These are phyloP conservation scores for Megalops cyprinoides DNA, from an alignment of 2,797 vertebrate genomes.

Conservation along the genomic window DNA sequence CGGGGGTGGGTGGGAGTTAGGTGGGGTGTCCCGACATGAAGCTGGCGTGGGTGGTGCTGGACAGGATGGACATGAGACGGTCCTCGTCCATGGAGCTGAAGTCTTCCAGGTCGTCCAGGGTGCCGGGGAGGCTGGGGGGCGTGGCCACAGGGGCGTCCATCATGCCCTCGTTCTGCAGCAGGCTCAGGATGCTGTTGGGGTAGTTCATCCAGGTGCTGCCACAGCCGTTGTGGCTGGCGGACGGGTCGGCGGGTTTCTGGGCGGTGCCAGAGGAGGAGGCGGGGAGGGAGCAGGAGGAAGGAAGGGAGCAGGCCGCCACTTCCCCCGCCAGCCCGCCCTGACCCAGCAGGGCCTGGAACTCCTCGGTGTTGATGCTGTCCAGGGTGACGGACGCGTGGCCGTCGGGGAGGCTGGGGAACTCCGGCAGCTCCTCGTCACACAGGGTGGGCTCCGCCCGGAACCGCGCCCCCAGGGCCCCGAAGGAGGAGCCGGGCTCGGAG, in stretches of 20 bases:
- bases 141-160: constrained; percentile 35
- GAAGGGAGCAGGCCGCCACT: constrained; percentile 51
- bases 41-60: constrained; percentile 50
- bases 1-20: constrained; percentile 51
- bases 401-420: constrained; percentile 69
- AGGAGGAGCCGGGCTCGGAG: constrained; percentile 40
- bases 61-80: constrained; percentile 74
- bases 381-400: constrained; percentile 65
- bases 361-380: constrained; percentile 82
- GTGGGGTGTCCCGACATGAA: constrained; percentile 69
- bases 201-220: constrained; percentile 76
- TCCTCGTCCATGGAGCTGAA: constrained; percentile 73
- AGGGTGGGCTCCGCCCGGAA: constrained; percentile 50
- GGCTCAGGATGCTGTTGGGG: constrained; percentile 70
- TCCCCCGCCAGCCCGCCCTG: constrained; percentile 47
- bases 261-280: constrained; percentile 35
- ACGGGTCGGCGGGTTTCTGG: constrained; percentile 51
- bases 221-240: constrained; percentile 27
- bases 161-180: constrained; percentile 69
- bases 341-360: constrained; percentile 80
- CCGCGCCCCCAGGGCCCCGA: constrained; percentile 48
- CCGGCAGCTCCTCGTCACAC: constrained; percentile 61
- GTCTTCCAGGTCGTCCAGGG: constrained; percentile 68
- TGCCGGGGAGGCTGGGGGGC: constrained; percentile 2
- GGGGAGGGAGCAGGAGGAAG: constrained; percentile 47